Conservation (phyloP, 2,888 invertebrate genomes). For the Hirtodrosophila cameraria region DNA sequence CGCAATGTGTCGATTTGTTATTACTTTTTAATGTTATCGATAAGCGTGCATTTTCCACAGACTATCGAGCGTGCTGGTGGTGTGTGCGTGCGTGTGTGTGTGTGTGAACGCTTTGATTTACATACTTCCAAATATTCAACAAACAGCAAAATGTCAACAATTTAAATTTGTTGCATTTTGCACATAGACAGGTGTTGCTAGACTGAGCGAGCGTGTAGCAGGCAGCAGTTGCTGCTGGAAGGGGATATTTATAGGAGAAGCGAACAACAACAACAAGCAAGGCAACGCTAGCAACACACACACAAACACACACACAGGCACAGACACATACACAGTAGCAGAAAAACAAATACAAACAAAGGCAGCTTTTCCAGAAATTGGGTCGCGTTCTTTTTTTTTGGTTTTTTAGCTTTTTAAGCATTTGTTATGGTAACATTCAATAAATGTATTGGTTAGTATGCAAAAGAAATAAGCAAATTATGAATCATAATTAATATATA, state of each 20-base stretch:
- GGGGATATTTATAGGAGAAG: not conserved
- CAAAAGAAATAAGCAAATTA: not conserved
- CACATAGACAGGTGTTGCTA: slow-evolving; percentile 26
- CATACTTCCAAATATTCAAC: slow-evolving; percentile 32
- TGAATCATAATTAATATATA: not conserved
- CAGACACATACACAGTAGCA: slow-evolving; percentile 10
- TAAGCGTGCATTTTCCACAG: slow-evolving; percentile 21
- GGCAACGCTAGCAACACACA: slow-evolving; percentile 39
- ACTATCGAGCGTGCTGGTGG: slow-evolving; percentile 35
- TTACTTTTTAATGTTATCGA: slow-evolving; percentile 21
- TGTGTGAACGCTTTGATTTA: slow-evolving; percentile 49
- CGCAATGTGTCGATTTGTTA: not conserved
- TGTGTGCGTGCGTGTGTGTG: slow-evolving; percentile 50
- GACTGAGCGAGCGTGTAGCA: slow-evolving; percentile 5
- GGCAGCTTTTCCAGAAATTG: slow-evolving; percentile 73
- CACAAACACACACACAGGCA: slow-evolving; percentile 23
- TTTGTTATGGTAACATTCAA: slow-evolving; percentile 62
- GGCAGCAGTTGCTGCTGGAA: slow-evolving; percentile 28
- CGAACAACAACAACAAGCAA: slow-evolving; percentile 38
- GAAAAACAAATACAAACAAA: slow-evolving; percentile 72
- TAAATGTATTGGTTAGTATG: slow-evolving; percentile 61
- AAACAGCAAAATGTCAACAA: slow-evolving; percentile 51
- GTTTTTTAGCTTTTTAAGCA: slow-evolving; percentile 30
- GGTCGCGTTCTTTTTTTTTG: slow-evolving; percentile 56
- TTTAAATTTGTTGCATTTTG: slow-evolving; percentile 39